phyloP scores from a whole-genome alignment of 2,888 invertebrate genomes.

The Tenthredo distinguenda region DNA sequence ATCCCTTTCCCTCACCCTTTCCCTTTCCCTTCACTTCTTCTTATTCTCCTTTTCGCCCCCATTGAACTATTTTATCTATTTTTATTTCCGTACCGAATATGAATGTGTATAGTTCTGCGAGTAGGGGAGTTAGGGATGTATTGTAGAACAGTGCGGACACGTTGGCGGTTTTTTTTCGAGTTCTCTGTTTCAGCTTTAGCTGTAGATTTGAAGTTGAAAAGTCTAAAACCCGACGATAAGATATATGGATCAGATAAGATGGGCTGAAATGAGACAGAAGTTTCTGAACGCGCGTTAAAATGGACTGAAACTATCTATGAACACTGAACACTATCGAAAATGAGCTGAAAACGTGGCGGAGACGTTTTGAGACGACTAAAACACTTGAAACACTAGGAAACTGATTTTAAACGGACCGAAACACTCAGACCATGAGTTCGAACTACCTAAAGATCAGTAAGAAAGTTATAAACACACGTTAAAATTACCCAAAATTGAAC shows the following conservation, averaged over 20 bases:
- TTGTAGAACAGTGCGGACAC: too few species aligned
- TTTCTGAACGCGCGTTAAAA: too few species aligned
- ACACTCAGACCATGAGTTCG: neutral
- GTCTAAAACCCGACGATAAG: neutral
- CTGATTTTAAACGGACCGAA: neutral
- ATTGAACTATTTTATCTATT: neutral
- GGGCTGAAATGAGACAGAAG: neutral
- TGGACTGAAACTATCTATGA: neutral
- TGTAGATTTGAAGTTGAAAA: neutral
- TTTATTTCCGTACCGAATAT: neutral
- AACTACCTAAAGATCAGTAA: neutral
- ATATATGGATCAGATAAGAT: neutral
- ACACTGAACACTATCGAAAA: neutral
- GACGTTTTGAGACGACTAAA: neutral
- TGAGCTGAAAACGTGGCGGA: neutral
- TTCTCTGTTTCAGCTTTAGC: neutral
- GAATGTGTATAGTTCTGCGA: neutral
- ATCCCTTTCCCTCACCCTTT: neutral
- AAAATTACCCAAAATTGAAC: too few species aligned
- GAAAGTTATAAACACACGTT: too few species aligned
- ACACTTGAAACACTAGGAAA: too few species aligned
- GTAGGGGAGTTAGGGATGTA: neutral
- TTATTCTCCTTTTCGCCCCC: neutral
- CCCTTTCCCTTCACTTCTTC: neutral
- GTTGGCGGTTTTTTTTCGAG: neutral